Evolutionary conservation across 2,113 vertebrate genomes (phyloP).

Genomic region (Chaenogobius annularis): DNA sequence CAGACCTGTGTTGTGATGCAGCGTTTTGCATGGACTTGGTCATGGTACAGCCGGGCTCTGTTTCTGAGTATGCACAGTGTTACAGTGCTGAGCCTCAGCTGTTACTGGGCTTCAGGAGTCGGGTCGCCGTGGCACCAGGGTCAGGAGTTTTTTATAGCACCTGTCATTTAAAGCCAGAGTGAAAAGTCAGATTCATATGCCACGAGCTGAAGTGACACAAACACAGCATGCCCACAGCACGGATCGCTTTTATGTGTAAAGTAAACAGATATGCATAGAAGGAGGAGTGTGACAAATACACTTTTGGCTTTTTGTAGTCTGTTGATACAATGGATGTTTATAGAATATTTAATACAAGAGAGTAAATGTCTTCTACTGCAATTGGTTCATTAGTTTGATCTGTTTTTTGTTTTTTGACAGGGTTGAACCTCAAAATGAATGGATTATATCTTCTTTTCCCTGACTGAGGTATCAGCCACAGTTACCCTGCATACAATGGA

Average conservation of each 20-base stretch:
- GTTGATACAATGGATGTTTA: background rate
- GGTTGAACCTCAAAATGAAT: background rate
- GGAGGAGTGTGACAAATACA: background rate
- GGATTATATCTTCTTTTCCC: background rate
- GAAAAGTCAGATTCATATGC: slow-evolving; percentile 46
- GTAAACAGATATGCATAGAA: slow-evolving; percentile 26
- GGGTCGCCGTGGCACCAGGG: slow-evolving; percentile 36
- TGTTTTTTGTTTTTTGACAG: background rate
- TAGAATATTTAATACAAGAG: background rate
- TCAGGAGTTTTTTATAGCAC: slow-evolving; percentile 76
- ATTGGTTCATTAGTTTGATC: background rate
- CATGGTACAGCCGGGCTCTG: slow-evolving; percentile 32
- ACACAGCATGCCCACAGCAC: slow-evolving; percentile 36
- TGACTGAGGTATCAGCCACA: background rate
- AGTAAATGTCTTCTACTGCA: background rate
- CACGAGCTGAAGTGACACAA: slow-evolving; percentile 57
- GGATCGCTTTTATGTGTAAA: slow-evolving; percentile 17
- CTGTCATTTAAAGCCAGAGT: slow-evolving; percentile 55
- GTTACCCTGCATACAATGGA: background rate
- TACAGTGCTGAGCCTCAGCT: slow-evolving; percentile 65
- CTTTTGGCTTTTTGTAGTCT: background rate
- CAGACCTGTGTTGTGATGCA: background rate
- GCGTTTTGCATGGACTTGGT: background rate
- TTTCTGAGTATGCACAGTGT: slow-evolving; percentile 55
- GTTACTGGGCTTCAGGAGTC: slow-evolving; percentile 66